Evolutionary conservation across 1,140 invertebrate genomes (phyloP), one percentile per base, ranked within the genome.

Genomic region (Anastatus disparis): DNA sequence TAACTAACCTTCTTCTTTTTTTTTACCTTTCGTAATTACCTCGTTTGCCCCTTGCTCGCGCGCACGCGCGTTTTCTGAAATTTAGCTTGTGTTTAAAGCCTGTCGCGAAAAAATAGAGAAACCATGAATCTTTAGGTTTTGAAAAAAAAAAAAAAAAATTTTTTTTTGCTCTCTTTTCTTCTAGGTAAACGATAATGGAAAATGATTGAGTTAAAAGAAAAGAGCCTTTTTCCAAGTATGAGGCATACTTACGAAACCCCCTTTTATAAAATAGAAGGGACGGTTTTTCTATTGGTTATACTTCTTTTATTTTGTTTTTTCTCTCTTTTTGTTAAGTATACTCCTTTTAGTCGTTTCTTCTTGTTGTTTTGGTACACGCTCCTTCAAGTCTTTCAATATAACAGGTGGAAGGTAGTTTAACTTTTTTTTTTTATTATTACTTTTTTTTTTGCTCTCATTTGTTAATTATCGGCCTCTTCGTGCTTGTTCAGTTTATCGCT

Each of bases 11-110:
- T 15, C 29, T 3, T 66, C 61, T 53, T 71, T 58, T 58, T 27
- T 71, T 50, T 62, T 61, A 26, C 58, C 73, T 77, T 63, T 77
- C 76, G 69, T 80, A 82, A 81, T 81, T 80, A 80, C 72, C 79
- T 82, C 73, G 73, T 80, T 79, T 74, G 50, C 67, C 63, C 29
- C 50, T 35, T n/a, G 58, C 24, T 35, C 61, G 56, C 12, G 12
- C 13, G 22, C n/a, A 15, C 22, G 13, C 20, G 4, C 20, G 17
- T n/a, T n/a, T n/a, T n/a, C n/a, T n/a, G n/a, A n/a, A n/a, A 35
- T 35, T 35, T 35, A 4, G 31, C 31, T 10, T 6, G 31, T 10
- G 4, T 6, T 10, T 4, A 35, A n/a, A 67, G 38, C 40, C 58
- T 58, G 53, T 67, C 26, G 42, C 20, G 42, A 20, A 66, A 44